Base-by-base conservation (phyloP, 2,888 invertebrate species). In the Drymonia ruficornis region DNA sequence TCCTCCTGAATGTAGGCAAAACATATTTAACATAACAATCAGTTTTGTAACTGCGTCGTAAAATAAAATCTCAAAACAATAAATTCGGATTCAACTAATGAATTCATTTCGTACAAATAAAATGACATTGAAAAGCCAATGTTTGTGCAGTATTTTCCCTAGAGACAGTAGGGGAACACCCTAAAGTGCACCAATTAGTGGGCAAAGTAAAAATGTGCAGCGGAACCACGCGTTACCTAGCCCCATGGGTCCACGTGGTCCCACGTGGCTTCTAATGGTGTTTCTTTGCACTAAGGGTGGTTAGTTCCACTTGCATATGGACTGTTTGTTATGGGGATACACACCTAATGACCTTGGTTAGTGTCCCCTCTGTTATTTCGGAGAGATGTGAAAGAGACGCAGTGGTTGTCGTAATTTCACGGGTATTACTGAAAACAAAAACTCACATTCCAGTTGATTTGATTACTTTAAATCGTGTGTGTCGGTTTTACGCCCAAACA, bases 141-240 rank as follows among this genome's bases (percentile, higher is more conserved):
- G 79, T 81, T 81, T 80, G 78, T 74, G 67, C 71, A 67, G 67
- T 63, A 72, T 69, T 65, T 70, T 84, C 91, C 81, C 86, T 56
- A 38, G 87, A 74, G 89, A 82, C 70, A 52, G 67, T 76, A 80
- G 86, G 88, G 88, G 81, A 81, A 81, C 80, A 74, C 84, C 86
- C 82, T 85, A 63, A 84, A 88, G 86, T 86, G 89, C 86, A 84
- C 90, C 91, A 91, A 92, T 91, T 92, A 91, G 91, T 86, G 90
- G 91, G 80, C 82, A 77, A 89, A 90, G 86, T 89, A 91, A 90
- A 87, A 90, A 87, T 89, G 85, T 86, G 89, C 89, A 87, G 84
- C 86, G 87, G 90, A 89, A 91, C 90, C 84, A 84, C 84, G 81
- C 86, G 83, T 85, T 86, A 89, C 80, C 80, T 74, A 67, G 73